A percentile compares a stretch with the other conserved stretches of the same genome.
Conservation (phyloP, 2,113 vertebrate genomes). For the Sylvilagus bachmani region DNA sequence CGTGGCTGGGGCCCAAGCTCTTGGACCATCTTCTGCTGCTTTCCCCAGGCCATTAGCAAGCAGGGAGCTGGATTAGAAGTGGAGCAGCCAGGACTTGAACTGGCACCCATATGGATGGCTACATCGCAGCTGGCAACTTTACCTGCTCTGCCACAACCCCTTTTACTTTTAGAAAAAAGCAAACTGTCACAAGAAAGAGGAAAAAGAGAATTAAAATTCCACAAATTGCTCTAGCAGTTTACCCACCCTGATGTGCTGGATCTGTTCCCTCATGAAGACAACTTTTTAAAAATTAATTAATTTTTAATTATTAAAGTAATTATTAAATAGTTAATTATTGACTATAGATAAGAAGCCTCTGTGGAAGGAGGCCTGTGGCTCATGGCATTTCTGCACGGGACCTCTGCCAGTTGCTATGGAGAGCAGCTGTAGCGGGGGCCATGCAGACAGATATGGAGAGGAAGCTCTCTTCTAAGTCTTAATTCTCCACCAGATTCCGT, state of each 20-base stretch:
- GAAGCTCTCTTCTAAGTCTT: not conserved
- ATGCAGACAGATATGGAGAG: constrained; percentile 37
- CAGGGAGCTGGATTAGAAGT: no score
- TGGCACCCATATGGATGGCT: no score
- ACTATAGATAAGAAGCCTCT: constrained; percentile 29
- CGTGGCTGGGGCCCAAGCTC: no score
- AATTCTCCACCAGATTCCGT: not conserved
- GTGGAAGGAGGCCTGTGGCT: not conserved
- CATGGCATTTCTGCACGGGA: constrained; percentile 64
- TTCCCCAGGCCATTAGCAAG: no score
- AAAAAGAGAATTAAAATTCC: not conserved
- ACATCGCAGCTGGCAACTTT: no score
- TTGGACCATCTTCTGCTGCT: no score
- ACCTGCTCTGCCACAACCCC: no score
- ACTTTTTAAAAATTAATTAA: constrained; percentile 53
- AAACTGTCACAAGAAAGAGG: not conserved
- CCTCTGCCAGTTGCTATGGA: constrained; percentile 80
- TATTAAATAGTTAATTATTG: not conserved
- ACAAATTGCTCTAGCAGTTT: not conserved
- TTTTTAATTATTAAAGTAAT: no score
- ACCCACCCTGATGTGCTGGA: not conserved
- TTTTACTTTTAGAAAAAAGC: no score
- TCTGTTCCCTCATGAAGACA: not conserved
- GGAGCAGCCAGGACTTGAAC: no score
- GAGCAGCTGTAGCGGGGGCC: constrained; percentile 43